Base-by-base conservation (phyloP, 2,113 vertebrate species). In the Ptilorrhoa leucosticta region DNA sequence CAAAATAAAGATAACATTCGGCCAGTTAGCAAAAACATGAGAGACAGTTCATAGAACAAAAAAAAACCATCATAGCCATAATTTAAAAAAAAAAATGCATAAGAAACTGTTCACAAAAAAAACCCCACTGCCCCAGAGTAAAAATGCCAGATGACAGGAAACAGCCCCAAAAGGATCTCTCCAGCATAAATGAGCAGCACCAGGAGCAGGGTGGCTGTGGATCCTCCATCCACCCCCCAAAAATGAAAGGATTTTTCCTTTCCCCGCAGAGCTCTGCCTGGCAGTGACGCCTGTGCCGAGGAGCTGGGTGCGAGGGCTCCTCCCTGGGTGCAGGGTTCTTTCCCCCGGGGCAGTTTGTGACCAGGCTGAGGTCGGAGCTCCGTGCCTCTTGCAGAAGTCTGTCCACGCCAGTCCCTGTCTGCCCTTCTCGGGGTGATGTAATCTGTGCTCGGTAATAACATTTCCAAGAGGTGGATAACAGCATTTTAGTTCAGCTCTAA, bases 401-500 rank as follows among this genome's bases (percentile, higher is more conserved):
- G 63, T 33, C 80, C 54, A 47, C 2, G 31, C 40, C 83, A 84
- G 84, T 26, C 80, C 44, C 56, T 86, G 78, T 73, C 78, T 95
- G 77, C 81, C 64, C 54, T 56, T 69, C 45, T 21, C 8, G 1
- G 48, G 64, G 53, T 78, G 89, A 87, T 60, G 28, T 90, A 92
- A 96, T 93, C 51, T 20, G 8, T 61, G 44, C 82, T 90, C 91
- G 47, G 76, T 66, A 86, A 76, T 86, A 93, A 84, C 19, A 14
- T 83, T 83, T 93, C 86, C 27, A 14, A 82, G 91, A 94, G 87
- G 68, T 65, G 60, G 73, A 87, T 78, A 96, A 65, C 94, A 89
- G 72, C 77, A 33, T 92, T 95, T 97, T 95, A 96, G 53, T 96
- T 96, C 93, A 96, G 94, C 79, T 94, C 88, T 93, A 97, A 91